These are phyloP conservation scores for Peromyscus melanophrys DNA, from an alignment of 2,797 vertebrate species.

Conservation along the genomic window DNA sequence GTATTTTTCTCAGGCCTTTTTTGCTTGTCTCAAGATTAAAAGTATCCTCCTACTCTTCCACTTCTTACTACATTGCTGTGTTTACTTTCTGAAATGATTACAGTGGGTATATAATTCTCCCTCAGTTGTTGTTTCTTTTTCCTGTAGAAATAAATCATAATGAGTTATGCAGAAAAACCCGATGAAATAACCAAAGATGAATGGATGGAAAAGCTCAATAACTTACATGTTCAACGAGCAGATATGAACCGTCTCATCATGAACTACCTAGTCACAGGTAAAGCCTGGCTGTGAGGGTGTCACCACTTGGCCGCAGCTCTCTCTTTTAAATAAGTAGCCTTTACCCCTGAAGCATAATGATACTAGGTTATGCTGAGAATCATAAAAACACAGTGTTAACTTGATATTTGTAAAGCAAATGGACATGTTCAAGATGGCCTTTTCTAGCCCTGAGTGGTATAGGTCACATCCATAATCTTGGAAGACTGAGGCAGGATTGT, in stretches of 20 bases:
- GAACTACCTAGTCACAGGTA: slow-evolving; percentile 99
- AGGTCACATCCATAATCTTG: not conserved
- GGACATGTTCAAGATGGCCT: not conserved
- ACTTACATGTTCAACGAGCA: slow-evolving; percentile 98
- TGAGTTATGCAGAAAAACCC: slow-evolving; percentile 99
- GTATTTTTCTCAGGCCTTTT: not conserved
- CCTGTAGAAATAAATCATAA: slow-evolving; percentile 90
- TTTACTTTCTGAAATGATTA: not conserved
- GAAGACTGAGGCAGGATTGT: not conserved
- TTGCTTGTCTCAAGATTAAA: not conserved
- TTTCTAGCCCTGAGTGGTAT: not conserved
- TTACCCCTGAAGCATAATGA: not conserved
- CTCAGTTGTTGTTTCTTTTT: slow-evolving; percentile 17
- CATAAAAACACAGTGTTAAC: not conserved
- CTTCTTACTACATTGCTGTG: rapidly evolving
- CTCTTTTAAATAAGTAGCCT: not conserved
- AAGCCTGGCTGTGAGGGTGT: not conserved
- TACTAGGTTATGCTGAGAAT: not conserved
- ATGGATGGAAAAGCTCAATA: slow-evolving; percentile 99
- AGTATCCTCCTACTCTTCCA: not conserved
- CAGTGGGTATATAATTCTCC: not conserved
- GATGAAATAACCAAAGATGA: slow-evolving; percentile 99
- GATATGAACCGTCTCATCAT: slow-evolving; percentile 99
- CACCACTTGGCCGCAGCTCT: not conserved
- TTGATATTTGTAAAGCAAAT: too few species aligned